Evolutionary conservation across 1,140 invertebrate species (phyloP), one percentile per base, ranked within the genome.

Genomic region (Stegodyphus mimosarum): DNA sequence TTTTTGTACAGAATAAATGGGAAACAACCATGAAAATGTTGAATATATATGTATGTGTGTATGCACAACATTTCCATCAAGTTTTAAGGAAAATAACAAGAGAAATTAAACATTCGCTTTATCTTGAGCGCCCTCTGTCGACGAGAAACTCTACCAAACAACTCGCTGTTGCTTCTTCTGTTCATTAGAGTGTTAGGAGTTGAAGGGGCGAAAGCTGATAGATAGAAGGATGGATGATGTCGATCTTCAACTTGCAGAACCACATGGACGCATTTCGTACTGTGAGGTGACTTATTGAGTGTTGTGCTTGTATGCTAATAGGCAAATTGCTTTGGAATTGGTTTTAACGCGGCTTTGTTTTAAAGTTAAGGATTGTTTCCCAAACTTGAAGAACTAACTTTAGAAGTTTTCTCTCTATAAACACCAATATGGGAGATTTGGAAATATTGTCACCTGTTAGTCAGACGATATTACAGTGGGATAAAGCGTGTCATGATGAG

Each of bases 401-500:
- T 50, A 7, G 7, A 10, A 5, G 7, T 71, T 71, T 71, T 49
- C 13, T 33, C 9, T 49, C 6, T 11, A 55, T 64, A 74, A 74
- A 66, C 55, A 60, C 15, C 55, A 60, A 15, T 15, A 83, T 83
- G 80, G 80, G 52, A 52, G 80, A 83, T 74, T 73, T 83, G 80
- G 80, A 83, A 17, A 83, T 83, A 60, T 72, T 83, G 70, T 73
- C 80, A 33, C 80, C 80, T 5, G 71, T 83, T 33, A 50, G 69
- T 13, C 80, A 83, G 15, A 72, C 80, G 5, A 66, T 83, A 50
- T 52, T 83, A 55, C 70, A 74, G 80, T 83, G 80, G 80, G 71
- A 83, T 83, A 83, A 83, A 49, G 70, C 71, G 11, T 83, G 80
- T 48, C 55, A 63, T 13, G 80, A 83, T 53, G 80, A 83, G 80